A percentile compares a stretch with the other conserved stretches of the same genome.
These are phyloP conservation scores for Vespertilio murinus DNA, from an alignment of 2,797 vertebrate genomes.

Conservation along the genomic window DNA sequence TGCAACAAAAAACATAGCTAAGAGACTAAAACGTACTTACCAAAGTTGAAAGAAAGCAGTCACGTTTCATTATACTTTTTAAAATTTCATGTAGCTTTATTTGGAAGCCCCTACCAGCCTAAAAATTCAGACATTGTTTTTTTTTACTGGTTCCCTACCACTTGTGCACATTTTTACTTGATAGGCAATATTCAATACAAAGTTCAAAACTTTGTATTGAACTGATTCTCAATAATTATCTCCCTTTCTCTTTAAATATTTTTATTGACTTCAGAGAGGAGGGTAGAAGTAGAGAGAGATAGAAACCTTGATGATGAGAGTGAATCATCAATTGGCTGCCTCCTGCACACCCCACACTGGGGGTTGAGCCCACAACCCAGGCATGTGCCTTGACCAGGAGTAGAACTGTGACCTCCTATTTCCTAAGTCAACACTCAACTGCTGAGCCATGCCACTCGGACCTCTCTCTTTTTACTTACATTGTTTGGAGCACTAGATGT, in stretches of 20 bases:
- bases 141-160: background rate
- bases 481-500: background rate
- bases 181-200: no score
- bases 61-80: background rate
- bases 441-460: no score
- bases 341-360: no score
- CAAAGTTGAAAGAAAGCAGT: constrained; percentile 20
- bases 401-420: no score
- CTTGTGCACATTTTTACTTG: background rate
- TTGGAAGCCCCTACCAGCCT: background rate
- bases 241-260: background rate
- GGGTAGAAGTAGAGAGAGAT: no score
- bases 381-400: no score
- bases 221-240: background rate
- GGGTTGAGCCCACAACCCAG: no score
- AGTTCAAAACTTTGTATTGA: background rate
- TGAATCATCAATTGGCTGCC: no score
- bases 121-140: background rate
- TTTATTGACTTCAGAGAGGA: no score
- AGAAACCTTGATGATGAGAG: no score
- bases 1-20: background rate
- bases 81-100: constrained; percentile 23
- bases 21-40: background rate
- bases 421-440: no score
- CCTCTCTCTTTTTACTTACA: constrained; percentile 6